A percentile compares a stretch with the other conserved stretches of the same genome.
Conservation (phyloP, 1,140 invertebrate genomes). For the Solenopsis fugax region DNA sequence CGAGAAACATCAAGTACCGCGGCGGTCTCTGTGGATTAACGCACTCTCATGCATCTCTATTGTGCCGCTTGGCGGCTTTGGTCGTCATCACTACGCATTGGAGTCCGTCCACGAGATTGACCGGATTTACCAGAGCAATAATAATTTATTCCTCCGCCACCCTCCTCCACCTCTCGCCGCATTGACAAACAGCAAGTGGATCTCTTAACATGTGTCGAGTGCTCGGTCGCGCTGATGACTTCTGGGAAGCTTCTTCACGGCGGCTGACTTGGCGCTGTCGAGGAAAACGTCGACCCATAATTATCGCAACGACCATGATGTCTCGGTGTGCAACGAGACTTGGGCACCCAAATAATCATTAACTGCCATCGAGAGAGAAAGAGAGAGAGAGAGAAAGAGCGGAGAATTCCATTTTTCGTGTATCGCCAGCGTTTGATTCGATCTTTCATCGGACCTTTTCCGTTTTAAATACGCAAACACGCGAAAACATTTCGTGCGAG, state of each 20-base stretch:
- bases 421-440: background rate
- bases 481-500: constrained; percentile 3
- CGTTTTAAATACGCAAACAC: background rate
- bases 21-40: constrained; percentile 66
- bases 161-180: background rate
- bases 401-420: background rate
- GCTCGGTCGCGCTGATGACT: constrained; percentile 75
- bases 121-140: constrained; percentile 81
- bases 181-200: constrained; percentile 74
- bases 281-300: constrained; percentile 82
- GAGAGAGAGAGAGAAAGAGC: background rate
- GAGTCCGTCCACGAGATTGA: constrained; percentile 78
- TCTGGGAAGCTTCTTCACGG: constrained; percentile 81
- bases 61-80: constrained; percentile 66
- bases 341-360: constrained; percentile 31
- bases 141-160: constrained; percentile 79
- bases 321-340: constrained; percentile 61
- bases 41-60: constrained; percentile 72
- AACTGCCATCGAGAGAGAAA: constrained; percentile 9
- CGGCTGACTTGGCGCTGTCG: constrained; percentile 70
- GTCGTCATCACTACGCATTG: constrained; percentile 69
- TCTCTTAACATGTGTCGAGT: constrained; percentile 79
- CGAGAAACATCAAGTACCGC: constrained; percentile 70
- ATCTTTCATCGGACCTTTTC: background rate
- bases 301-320: constrained; percentile 81